These are phyloP conservation scores for Siderastrea radians DNA, from an alignment of 92 coral and sea anemone genomes.

Conservation along the genomic window DNA sequence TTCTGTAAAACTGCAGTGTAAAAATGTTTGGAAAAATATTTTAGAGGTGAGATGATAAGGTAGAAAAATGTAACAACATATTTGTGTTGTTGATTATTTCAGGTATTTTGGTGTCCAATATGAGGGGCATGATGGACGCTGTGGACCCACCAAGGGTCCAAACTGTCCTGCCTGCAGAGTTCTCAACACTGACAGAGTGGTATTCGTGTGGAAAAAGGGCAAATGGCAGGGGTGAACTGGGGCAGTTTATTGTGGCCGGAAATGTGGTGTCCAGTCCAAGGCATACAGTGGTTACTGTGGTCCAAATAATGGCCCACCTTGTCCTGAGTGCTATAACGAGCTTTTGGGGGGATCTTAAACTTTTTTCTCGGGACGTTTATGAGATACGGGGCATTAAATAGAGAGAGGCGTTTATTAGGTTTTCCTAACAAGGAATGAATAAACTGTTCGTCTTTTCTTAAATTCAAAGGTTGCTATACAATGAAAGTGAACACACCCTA, in stretches of 20 bases:
- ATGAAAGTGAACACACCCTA: too few species aligned
- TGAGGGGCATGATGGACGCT: constrained; percentile 8
- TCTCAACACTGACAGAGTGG: constrained; percentile 22
- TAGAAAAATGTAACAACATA: background rate
- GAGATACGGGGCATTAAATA: too few species aligned
- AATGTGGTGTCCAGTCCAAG: constrained; percentile 25
- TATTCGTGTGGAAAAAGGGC: constrained; percentile 15
- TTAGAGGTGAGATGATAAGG: background rate
- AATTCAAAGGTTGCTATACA: too few species aligned
- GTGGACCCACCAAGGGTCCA: constrained; percentile 33
- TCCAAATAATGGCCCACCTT: constrained; percentile 31
- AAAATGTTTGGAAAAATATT: background rate
- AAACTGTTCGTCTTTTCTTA: too few species aligned
- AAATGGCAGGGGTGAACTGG: constrained; percentile 64
- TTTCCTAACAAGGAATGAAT: too few species aligned
- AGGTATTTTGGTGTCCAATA: constrained; percentile 34
- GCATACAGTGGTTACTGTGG: constrained; percentile 47
- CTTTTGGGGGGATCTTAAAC: too few species aligned
- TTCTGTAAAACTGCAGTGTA: background rate
- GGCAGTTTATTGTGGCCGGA: constrained; percentile 30
- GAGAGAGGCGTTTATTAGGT: too few species aligned
- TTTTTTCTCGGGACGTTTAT: too few species aligned
- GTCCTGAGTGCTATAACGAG: constrained; percentile 28
- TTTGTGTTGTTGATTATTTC: background rate
- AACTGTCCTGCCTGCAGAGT: constrained; percentile 66